phyloP scores from a whole-genome alignment of 2,797 vertebrate genomes.

The Craterocephalus amniculus region DNA sequence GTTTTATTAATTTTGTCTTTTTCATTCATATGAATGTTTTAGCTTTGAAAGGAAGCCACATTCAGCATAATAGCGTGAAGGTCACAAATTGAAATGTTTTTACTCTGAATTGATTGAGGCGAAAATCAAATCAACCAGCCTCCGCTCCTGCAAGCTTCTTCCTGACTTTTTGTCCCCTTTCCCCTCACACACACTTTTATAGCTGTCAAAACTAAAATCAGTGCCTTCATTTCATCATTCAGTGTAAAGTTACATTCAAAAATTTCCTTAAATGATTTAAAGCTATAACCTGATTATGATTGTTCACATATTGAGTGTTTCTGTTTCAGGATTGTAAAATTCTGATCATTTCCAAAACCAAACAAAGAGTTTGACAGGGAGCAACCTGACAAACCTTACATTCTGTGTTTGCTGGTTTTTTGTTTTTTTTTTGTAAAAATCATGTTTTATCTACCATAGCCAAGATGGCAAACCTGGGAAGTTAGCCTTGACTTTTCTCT shows the following conservation, averaged over 20 bases:
- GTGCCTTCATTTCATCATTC: not conserved
- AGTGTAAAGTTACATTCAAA: not conserved
- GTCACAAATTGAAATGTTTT: slow-evolving; percentile 11
- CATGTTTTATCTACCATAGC: not conserved
- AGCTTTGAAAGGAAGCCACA: not conserved
- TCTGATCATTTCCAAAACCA: not conserved
- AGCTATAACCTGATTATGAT: no score
- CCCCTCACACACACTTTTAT: not conserved
- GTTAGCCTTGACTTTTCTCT: slow-evolving; percentile 7
- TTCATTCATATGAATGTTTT: not conserved
- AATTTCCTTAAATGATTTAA: not conserved
- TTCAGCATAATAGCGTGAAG: slow-evolving; percentile 41
- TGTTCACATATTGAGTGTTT: no score
- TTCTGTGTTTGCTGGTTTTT: not conserved
- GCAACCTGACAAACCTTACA: not conserved
- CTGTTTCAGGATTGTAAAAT: not conserved
- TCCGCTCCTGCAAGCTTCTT: slow-evolving; percentile 15
- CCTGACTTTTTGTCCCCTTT: not conserved
- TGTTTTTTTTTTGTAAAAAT: not conserved
- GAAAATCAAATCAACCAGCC: slow-evolving; percentile 49
- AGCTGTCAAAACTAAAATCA: not conserved
- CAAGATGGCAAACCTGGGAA: not conserved
- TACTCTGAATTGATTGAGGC: slow-evolving; percentile 23
- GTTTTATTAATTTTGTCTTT: slow-evolving; percentile 5
- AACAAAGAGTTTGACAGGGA: not conserved